A percentile compares a stretch with the other conserved stretches of the same genome.
Conservation (phyloP, 2,113 vertebrate genomes). For the human region GRCh38 chr3:185827001-185827500, state of each 20-base stretch:
- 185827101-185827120: neutral
- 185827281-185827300: neutral
- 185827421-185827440: neutral
- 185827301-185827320: neutral
- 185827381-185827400: neutral
- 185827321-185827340: neutral
- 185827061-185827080: neutral
- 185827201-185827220: slow-evolving; percentile 5
- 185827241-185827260: neutral
- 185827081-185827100: neutral
- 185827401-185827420: neutral
- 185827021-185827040: neutral
- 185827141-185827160: slow-evolving; percentile 16
- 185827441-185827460: neutral
- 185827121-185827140: neutral
- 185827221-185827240: slow-evolving; percentile 18
- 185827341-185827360: neutral
- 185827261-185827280: neutral
- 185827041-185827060: neutral
- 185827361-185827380: neutral
- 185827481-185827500: neutral
- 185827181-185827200: neutral
- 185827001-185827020: neutral
- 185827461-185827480: slow-evolving; percentile 9
- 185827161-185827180: slow-evolving; percentile 20